Conservation (phyloP, 2,888 invertebrate species). For the Pogonocherus hispidulus region DNA sequence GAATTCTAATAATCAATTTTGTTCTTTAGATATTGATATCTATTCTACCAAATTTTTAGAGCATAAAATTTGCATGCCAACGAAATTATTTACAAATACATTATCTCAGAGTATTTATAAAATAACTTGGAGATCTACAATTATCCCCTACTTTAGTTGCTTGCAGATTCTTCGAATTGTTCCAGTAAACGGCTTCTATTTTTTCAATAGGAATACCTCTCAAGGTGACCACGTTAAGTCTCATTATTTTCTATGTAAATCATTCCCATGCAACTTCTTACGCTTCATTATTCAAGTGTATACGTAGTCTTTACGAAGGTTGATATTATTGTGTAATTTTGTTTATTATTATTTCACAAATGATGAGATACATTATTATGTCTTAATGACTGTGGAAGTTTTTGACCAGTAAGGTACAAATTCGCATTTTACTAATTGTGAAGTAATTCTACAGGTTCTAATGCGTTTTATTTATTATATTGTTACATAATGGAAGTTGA, state of each 20-base stretch:
- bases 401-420: not conserved
- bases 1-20: too few relatives aligned
- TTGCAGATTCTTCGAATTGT: too few relatives aligned
- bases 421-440: not conserved
- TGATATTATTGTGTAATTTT: conserved; percentile 15
- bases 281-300: not conserved
- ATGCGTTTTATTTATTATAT: conserved; percentile 7
- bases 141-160: too few relatives aligned
- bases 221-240: not conserved
- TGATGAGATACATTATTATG: not conserved
- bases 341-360: conserved; percentile 10
- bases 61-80: too few relatives aligned
- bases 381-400: conserved; percentile 16
- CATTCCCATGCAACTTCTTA: not conserved
- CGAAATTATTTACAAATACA: too few relatives aligned
- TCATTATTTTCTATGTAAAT: conserved; percentile 10
- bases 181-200: too few relatives aligned
- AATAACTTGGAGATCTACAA: too few relatives aligned
- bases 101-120: too few relatives aligned
- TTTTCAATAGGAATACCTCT: too few relatives aligned
- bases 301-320: conserved; percentile 8
- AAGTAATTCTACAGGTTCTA: conserved; percentile 1
- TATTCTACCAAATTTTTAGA: too few relatives aligned
- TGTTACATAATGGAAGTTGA: not conserved
- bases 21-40: too few relatives aligned